Evolutionary conservation across 2,113 vertebrate species (phyloP).

Genomic region (Bothrops jararaca): DNA sequence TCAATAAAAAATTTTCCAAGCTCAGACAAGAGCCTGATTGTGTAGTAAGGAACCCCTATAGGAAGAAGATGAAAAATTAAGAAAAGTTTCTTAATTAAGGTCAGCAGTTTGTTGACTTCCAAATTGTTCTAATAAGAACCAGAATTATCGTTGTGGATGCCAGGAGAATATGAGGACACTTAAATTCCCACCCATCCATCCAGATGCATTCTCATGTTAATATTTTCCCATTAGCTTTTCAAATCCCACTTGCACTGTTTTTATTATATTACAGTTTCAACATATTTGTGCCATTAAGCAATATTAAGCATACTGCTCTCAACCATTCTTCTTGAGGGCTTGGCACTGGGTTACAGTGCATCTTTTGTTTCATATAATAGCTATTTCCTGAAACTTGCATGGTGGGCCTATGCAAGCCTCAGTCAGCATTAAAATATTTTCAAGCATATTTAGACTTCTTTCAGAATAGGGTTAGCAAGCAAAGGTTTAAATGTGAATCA

Average conservation of each 20-base stretch:
- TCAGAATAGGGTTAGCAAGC: not conserved
- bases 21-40: slow-evolving; percentile 25
- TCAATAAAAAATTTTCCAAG: not conserved
- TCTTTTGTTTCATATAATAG: not conserved
- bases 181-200: slow-evolving; percentile 38
- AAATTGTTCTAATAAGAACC: slow-evolving; percentile 55
- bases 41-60: slow-evolving; percentile 8
- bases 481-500: not conserved
- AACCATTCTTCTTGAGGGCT: slow-evolving; percentile 27
- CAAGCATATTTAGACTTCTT: slow-evolving; percentile 1
- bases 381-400: slow-evolving; percentile 7
- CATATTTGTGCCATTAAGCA: slow-evolving; percentile 30
- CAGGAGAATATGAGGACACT: slow-evolving; percentile 46
- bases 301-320: not conserved
- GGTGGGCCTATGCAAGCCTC: not conserved
- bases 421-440: not conserved
- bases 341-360: not conserved
- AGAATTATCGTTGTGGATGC: slow-evolving; percentile 50
- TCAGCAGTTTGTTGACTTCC: slow-evolving; percentile 47
- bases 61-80: slow-evolving; percentile 28
- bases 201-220: slow-evolving; percentile 46
- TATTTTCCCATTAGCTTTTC: slow-evolving; percentile 37
- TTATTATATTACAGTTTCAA: slow-evolving; percentile 29
- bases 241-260: slow-evolving; percentile 44
- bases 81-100: slow-evolving; percentile 52